Percentiles rank a stretch among this genome's conserved stretches.
phyloP scores from a whole-genome alignment of 2,888 invertebrate genomes.

The Diloba caeruleocephala region DNA sequence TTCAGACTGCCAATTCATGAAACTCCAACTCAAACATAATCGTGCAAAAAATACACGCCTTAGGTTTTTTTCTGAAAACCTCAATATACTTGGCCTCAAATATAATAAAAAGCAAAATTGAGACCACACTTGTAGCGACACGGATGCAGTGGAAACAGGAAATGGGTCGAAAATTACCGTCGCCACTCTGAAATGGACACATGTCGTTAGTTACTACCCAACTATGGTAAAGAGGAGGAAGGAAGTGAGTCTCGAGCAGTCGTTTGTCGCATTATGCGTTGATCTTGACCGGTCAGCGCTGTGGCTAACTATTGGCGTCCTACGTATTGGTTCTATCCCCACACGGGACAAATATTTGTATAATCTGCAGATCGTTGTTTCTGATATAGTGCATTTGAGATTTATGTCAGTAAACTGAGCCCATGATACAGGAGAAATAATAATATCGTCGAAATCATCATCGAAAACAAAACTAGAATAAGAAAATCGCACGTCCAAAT shows the following conservation, averaged over 20 bases:
- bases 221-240: slow-evolving; percentile 5
- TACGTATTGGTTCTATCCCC: too few species aligned
- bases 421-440: too few species aligned
- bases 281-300: too few species aligned
- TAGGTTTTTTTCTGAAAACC: not conserved
- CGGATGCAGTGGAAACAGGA: slow-evolving; percentile 40
- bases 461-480: too few species aligned
- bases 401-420: too few species aligned
- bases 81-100: slow-evolving; percentile 9
- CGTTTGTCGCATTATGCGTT: not conserved
- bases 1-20: too few species aligned
- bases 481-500: too few species aligned
- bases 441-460: too few species aligned
- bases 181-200: slow-evolving; percentile 31
- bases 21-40: not conserved
- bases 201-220: slow-evolving; percentile 34
- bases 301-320: too few species aligned
- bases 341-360: too few species aligned
- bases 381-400: too few species aligned
- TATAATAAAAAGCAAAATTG: slow-evolving; percentile 10
- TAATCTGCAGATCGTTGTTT: too few species aligned
- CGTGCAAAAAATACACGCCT: not conserved
- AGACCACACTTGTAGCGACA: slow-evolving; percentile 42
- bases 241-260: slow-evolving; percentile 7
- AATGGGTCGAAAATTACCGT: slow-evolving; percentile 36